These are phyloP conservation scores for Caenorhabditis panamensis DNA, from an alignment of 2,888 invertebrate species.

Conservation along the genomic window DNA sequence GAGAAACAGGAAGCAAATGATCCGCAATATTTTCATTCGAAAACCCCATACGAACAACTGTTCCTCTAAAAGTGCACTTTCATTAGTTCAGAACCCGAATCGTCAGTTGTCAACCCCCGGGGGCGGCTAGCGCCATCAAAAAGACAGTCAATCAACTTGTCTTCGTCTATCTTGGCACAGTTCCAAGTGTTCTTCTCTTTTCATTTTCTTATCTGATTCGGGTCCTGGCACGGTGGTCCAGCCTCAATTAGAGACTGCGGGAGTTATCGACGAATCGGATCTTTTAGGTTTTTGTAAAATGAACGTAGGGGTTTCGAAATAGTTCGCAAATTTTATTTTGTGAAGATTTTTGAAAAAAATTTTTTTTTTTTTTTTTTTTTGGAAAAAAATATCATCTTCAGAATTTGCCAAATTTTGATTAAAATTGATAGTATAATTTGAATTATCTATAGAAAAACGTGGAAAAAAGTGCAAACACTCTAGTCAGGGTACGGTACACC, in stretches of 20 bases:
- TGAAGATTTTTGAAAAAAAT: slow-evolving; percentile 28
- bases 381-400: too few relatives aligned
- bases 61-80: too few relatives aligned
- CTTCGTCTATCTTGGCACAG: slow-evolving; percentile 21
- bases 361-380: too few relatives aligned
- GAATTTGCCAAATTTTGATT: too few relatives aligned
- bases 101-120: neutral
- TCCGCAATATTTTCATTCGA: too few relatives aligned
- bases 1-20: too few relatives aligned
- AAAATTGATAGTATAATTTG: too few relatives aligned
- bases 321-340: slow-evolving; percentile 15
- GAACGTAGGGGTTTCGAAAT: slow-evolving; percentile 32
- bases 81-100: too few relatives aligned
- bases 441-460: too few relatives aligned
- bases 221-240: slow-evolving; percentile 48
- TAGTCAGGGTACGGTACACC: too few relatives aligned
- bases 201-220: slow-evolving; percentile 42
- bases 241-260: slow-evolving; percentile 48
- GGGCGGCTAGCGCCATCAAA: slow-evolving; percentile 32
- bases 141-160: slow-evolving; percentile 22
- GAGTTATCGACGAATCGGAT: slow-evolving; percentile 41
- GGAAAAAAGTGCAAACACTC: too few relatives aligned
- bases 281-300: neutral
- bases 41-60: too few relatives aligned
- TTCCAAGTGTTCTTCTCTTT: slow-evolving; percentile 47